Percentiles rank a stretch among this genome's conserved stretches.
Evolutionary conservation across 2,888 invertebrate species (phyloP).

Genomic region (Prionchulus punctatus): DNA sequence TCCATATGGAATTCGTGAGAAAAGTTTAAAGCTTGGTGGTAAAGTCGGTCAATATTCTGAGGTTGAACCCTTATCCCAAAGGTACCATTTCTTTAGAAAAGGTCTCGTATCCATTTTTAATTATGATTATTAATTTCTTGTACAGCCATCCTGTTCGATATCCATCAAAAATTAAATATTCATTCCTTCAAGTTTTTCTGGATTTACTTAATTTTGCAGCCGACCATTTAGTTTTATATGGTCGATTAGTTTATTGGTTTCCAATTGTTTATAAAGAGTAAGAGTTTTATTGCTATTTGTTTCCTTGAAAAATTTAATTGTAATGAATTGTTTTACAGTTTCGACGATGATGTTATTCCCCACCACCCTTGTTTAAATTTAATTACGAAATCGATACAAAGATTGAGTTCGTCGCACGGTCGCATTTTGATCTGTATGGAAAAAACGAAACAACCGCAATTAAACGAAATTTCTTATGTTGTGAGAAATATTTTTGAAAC

Average conservation of each 20-base stretch:
- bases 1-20: constrained; percentile 90
- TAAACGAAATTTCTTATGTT: not conserved
- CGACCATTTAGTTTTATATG: constrained; percentile 52
- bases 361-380: constrained; percentile 58
- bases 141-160: constrained; percentile 31
- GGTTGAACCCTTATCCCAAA: too few relatives aligned
- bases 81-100: too few relatives aligned
- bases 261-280: constrained; percentile 42
- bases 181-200: constrained; percentile 57
- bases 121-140: constrained; percentile 9
- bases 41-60: constrained; percentile 13
- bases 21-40: constrained; percentile 63
- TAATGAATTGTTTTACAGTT: constrained; percentile 23
- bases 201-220: constrained; percentile 73
- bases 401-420: constrained; percentile 59
- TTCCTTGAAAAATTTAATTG: not conserved
- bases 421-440: constrained; percentile 68
- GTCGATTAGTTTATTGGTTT: constrained; percentile 84
- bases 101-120: too few relatives aligned
- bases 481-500: not conserved
- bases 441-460: constrained; percentile 42
- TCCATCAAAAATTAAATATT: constrained; percentile 56
- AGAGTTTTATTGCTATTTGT: constrained; percentile 15
- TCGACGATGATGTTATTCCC: constrained; percentile 49
- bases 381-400: constrained; percentile 71